Conservation (phyloP, 2,113 vertebrate genomes). For the Electrona antarctica region DNA sequence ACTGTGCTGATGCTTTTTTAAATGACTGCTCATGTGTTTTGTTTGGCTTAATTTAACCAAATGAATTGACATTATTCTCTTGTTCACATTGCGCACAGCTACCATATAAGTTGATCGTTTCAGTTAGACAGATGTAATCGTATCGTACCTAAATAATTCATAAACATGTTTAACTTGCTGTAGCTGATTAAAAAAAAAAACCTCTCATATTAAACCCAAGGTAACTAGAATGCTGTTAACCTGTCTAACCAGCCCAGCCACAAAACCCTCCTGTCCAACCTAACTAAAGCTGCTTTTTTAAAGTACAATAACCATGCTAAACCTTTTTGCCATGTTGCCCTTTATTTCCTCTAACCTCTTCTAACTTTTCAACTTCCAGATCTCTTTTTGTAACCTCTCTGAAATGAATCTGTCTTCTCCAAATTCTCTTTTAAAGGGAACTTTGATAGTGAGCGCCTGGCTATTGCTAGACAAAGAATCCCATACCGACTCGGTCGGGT, state of each 20-base stretch:
- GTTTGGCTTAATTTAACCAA: slow-evolving; percentile 15
- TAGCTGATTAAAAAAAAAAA: slow-evolving; percentile 45
- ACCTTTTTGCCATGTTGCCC: slow-evolving; percentile 76
- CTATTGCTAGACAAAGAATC: slow-evolving; percentile 99
- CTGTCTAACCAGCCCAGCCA: slow-evolving; percentile 72
- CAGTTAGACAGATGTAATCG: slow-evolving; percentile 46
- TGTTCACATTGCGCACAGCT: slow-evolving; percentile 41
- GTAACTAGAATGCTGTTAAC: slow-evolving; percentile 76
- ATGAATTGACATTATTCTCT: slow-evolving; percentile 50
- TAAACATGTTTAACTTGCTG: slow-evolving; percentile 79
- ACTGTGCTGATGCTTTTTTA: slow-evolving; percentile 21
- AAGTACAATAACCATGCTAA: slow-evolving; percentile 80
- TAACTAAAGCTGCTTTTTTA: slow-evolving; percentile 75
- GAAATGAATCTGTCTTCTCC: slow-evolving; percentile 84
- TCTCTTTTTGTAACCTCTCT: slow-evolving; percentile 80
- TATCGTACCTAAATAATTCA: slow-evolving; percentile 74
- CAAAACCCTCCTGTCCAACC: slow-evolving; percentile 69
- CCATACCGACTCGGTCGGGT: slow-evolving; percentile 98
- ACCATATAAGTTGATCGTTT: slow-evolving; percentile 14
- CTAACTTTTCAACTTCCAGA: slow-evolving; percentile 87
- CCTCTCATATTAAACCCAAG: slow-evolving; percentile 68
- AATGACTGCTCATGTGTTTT: slow-evolving; percentile 48
- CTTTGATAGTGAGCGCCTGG: slow-evolving; percentile 98
- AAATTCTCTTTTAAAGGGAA: slow-evolving; percentile 96
- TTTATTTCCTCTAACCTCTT: slow-evolving; percentile 78